These are phyloP conservation scores for Trachymyrmex septentrionalis DNA, from an alignment of 1,140 invertebrate genomes.

Conservation along the genomic window DNA sequence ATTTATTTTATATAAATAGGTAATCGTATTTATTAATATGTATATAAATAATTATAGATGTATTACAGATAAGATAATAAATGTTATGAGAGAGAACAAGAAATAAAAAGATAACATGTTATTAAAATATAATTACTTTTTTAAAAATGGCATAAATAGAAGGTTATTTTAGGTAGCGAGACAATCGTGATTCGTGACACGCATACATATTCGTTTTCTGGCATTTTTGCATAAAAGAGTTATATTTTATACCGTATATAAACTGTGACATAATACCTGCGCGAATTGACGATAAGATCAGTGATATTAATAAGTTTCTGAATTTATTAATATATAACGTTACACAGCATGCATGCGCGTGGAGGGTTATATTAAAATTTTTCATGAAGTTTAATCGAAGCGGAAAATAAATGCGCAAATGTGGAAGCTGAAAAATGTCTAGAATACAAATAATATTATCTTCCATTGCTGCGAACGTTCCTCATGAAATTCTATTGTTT, in stretches of 20 bases:
- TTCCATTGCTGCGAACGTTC: not conserved
- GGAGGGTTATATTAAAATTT: not conserved
- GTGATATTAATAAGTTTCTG: not conserved
- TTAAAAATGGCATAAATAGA: not conserved
- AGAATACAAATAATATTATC: conserved; percentile 21
- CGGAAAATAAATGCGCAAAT: not conserved
- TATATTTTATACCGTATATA: not conserved
- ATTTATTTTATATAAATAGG: not conserved
- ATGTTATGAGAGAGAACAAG: not conserved
- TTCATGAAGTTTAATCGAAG: not conserved
- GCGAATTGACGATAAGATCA: conserved; percentile 3
- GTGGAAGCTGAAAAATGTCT: not conserved
- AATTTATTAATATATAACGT: not conserved
- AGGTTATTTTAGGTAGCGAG: not conserved
- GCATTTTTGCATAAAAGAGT: not conserved
- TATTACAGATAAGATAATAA: not conserved
- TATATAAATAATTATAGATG: not conserved
- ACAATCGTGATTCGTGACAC: conserved; percentile 39
- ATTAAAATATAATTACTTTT: conserved; percentile 2
- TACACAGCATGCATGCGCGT: not conserved
- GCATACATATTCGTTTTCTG: not conserved
- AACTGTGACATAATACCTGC: not conserved
- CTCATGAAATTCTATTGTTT: conserved; percentile 12
- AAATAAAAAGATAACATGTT: not conserved
- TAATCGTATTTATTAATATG: not conserved